Evolutionary conservation across 2,888 invertebrate genomes (phyloP).

Genomic region (Dryobotodes eremita): DNA sequence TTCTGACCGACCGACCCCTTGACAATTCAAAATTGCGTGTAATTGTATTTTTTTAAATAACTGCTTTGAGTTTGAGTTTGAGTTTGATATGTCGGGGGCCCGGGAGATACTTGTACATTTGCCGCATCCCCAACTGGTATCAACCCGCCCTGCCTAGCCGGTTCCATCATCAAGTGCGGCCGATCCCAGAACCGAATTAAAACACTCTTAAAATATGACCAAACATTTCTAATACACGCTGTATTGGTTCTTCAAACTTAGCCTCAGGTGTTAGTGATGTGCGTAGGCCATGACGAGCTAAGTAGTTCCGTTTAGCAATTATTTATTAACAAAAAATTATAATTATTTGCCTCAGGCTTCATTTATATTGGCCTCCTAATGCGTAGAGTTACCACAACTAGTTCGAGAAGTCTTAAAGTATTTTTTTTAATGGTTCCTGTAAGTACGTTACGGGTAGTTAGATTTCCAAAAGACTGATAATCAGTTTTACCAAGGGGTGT

Average conservation of each 20-base stretch:
- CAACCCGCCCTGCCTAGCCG: too few species aligned
- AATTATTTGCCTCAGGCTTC: constrained; percentile 32
- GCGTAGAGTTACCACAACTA: background rate
- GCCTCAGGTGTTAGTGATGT: constrained; percentile 33
- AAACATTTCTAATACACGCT: background rate
- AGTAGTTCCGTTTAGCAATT: constrained; percentile 20
- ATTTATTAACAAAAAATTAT: constrained; percentile 37
- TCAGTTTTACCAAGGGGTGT: too few species aligned
- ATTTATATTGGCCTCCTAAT: constrained; percentile 7
- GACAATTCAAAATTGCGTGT: too few species aligned
- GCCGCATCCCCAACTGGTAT: too few species aligned
- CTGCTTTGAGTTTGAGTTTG: too few species aligned
- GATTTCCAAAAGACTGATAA: too few species aligned
- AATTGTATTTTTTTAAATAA: too few species aligned
- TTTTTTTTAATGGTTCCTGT: background rate
- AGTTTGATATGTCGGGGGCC: too few species aligned
- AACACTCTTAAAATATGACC: background rate
- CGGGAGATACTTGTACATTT: too few species aligned
- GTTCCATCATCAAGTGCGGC: background rate
- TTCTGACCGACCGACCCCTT: too few species aligned
- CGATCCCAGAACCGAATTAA: background rate
- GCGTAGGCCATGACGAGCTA: constrained; percentile 43
- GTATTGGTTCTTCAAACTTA: constrained; percentile 15
- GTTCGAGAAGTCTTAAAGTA: background rate
- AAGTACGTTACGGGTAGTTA: too few species aligned